Evolutionary conservation across 2,797 vertebrate species (phyloP), one percentile per base, ranked within the genome.

Genomic region (Tokudaia tokunoshimensis): DNA sequence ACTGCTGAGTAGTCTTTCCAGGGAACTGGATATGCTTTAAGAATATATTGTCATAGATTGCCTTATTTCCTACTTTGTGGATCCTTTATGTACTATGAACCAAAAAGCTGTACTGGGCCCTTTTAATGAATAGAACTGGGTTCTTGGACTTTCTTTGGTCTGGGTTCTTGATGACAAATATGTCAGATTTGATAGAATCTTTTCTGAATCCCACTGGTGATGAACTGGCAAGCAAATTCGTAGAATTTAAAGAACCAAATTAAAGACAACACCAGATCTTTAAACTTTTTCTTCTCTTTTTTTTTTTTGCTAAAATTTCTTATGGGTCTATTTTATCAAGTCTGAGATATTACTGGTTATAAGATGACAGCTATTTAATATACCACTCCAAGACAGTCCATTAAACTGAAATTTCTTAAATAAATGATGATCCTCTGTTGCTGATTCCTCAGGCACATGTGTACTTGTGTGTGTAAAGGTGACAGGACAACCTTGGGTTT

Each of bases 121-220:
- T 59, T 65, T 65, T 95, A 91, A 50, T 83, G 29, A 59, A 80
- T 75, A 24, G 17, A 74, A 76, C n/a, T 93, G 90, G 14, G 55
- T 76, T 74, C 79, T 86, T 94, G 61, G n/a, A 63, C 72, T 37
- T 97, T 95, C 55, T 94, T 47, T 93, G 44, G 70, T 8, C 57
- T 97, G 96, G 87, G 24, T 91, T 97, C 34, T 92, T 95, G 24
- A 65, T 96, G 83, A 91, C 61, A 65, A 70, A 72, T 87, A 74
- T 89, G 31, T 94, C 91, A 44, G 29, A 88, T 95, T 92, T 96
- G 80, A 52, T 93, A 65, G 74, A 74, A 47, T 96, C 44, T 92
- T 95, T 96, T 67, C 61, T 79, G 76, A 78, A 92, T 93, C 78
- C 55, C 59, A 31, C 47, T 84, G 31, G 29, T 87, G 44, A 59